These are phyloP conservation scores for Anoura caudifer DNA, from an alignment of 2,113 vertebrate genomes.

Conservation along the genomic window DNA sequence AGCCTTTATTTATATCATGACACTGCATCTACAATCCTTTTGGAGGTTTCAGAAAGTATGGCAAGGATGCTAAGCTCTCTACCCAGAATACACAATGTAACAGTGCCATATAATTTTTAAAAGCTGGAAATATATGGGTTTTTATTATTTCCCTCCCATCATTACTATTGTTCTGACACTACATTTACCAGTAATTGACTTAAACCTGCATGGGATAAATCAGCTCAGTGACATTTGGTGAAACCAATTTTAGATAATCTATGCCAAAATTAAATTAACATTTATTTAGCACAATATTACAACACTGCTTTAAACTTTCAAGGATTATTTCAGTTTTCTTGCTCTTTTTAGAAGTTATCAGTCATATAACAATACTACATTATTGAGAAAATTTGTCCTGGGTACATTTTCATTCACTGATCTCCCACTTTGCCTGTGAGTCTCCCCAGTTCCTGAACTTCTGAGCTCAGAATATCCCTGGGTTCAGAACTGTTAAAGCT, in stretches of 20 bases:
- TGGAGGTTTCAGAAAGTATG: neutral
- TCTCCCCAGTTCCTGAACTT: neutral
- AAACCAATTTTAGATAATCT: conserved; percentile 48
- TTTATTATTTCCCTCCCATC: neutral
- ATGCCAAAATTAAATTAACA: conserved; percentile 44
- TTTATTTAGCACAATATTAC: conserved; percentile 41
- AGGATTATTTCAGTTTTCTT: conserved; percentile 45
- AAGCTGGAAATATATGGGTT: conserved; percentile 2
- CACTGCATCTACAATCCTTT: neutral
- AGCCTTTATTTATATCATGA: neutral
- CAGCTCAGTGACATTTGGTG: conserved; percentile 4
- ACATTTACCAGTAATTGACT: conserved; percentile 46
- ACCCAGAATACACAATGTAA: neutral
- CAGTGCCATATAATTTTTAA: neutral
- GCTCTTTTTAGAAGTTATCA: conserved; percentile 31
- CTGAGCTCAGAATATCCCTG: neutral
- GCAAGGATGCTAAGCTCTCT: neutral
- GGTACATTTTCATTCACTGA: neutral
- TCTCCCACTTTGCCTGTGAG: neutral
- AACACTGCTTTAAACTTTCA: conserved; percentile 41
- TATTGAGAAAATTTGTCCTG: neutral
- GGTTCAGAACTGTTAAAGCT: neutral
- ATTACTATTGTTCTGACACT: neutral
- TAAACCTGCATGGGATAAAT: conserved; percentile 42
- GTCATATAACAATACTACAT: conserved; percentile 1